Percentiles rank a stretch among this genome's conserved stretches.
These are phyloP conservation scores for Dryococelus australis DNA, from an alignment of 2,888 invertebrate genomes.

Conservation along the genomic window DNA sequence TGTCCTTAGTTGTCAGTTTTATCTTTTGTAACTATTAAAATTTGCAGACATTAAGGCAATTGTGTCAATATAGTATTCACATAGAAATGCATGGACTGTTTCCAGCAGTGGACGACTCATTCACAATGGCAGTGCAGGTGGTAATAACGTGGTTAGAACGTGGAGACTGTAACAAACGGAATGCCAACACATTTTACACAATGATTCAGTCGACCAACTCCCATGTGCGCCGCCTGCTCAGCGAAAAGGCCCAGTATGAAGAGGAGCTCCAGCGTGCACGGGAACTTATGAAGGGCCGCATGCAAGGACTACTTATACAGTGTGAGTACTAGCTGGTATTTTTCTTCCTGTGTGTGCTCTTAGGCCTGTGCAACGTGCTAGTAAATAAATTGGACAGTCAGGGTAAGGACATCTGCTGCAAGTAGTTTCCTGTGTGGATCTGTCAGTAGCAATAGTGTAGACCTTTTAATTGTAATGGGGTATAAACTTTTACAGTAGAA, in stretches of 20 bases:
- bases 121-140: slow-evolving; percentile 82
- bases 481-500: no score
- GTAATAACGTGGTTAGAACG: slow-evolving; percentile 92
- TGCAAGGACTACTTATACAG: slow-evolving; percentile 87
- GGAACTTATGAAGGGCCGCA: slow-evolving; percentile 82
- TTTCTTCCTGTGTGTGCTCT: not conserved
- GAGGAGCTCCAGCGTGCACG: slow-evolving; percentile 87
- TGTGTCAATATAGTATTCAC: not conserved
- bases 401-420: not conserved
- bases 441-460: no score
- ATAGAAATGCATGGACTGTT: not conserved
- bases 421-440: not conserved
- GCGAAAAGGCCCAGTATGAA: slow-evolving; percentile 85
- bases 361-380: not conserved
- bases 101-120: slow-evolving; percentile 73
- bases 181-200: slow-evolving; percentile 90
- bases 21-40: no score
- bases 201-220: slow-evolving; percentile 96
- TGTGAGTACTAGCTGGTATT: no score
- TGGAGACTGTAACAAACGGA: slow-evolving; percentile 92
- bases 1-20: no score
- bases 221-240: slow-evolving; percentile 84
- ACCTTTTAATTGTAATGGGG: no score
- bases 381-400: not conserved
- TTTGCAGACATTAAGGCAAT: not conserved